These are phyloP conservation scores for Cyphomyrus plagiostoma DNA, from an alignment of 2,113 vertebrate genomes.

Conservation along the genomic window DNA sequence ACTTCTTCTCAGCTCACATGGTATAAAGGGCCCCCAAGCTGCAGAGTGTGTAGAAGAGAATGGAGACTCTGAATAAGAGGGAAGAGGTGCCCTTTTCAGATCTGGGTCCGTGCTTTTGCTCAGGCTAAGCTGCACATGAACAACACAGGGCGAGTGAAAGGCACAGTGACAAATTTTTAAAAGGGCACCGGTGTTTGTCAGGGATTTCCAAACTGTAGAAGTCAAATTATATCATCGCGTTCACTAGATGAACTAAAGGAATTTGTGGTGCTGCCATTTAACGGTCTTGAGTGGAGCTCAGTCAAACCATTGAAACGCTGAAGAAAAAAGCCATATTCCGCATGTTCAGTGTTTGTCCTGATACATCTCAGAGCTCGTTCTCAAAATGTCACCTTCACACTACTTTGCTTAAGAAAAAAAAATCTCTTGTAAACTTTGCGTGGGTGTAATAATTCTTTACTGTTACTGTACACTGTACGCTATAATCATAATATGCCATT, in stretches of 20 bases:
- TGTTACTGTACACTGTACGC: not conserved
- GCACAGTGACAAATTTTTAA: slow-evolving; percentile 22
- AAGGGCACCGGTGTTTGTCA: not conserved
- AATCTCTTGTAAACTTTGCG: not conserved
- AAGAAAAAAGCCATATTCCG: not conserved
- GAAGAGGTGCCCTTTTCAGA: slow-evolving; percentile 69
- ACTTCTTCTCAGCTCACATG: slow-evolving; percentile 86
- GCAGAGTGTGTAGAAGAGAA: slow-evolving; percentile 70
- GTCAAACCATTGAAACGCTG: not conserved
- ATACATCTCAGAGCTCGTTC: not conserved
- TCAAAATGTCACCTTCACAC: not conserved
- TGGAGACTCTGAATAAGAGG: slow-evolving; percentile 59
- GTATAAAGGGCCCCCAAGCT: slow-evolving; percentile 82
- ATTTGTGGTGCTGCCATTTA: not conserved
- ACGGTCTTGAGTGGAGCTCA: not conserved
- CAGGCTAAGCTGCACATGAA: slow-evolving; percentile 41
- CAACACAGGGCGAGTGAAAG: slow-evolving; percentile 51
- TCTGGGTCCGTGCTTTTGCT: slow-evolving; percentile 59
- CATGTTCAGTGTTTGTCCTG: not conserved
- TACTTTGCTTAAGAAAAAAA: not conserved
- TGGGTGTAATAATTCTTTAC: too few relatives aligned
- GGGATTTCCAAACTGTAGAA: slow-evolving; percentile 36
- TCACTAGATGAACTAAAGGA: slow-evolving; percentile 27
- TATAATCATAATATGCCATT: not conserved
- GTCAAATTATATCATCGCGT: slow-evolving; percentile 65